These are phyloP conservation scores for Caerostris darwini DNA, from an alignment of 1,140 invertebrate genomes.

Conservation along the genomic window DNA sequence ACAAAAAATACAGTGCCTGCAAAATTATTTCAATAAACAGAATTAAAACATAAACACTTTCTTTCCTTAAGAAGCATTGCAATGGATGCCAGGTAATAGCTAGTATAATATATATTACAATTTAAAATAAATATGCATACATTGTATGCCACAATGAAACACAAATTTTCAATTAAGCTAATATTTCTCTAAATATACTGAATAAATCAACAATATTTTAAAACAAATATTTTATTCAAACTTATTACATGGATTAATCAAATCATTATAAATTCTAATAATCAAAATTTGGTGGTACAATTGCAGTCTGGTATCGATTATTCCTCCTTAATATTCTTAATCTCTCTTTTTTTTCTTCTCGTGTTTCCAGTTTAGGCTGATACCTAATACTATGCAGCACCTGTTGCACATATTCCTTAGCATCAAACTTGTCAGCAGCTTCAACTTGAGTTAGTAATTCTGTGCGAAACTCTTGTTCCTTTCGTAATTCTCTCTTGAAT, in stretches of 20 bases:
- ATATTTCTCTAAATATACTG: neutral
- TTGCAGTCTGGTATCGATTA: constrained; percentile 55
- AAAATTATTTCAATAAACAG: too few species aligned
- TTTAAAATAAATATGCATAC: too few species aligned
- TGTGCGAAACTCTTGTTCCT: constrained; percentile 89
- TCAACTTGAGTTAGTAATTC: constrained; percentile 87
- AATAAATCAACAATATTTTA: neutral
- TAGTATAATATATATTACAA: too few species aligned
- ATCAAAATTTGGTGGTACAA: constrained; percentile 70
- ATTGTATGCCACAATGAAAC: too few species aligned
- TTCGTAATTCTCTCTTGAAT: constrained; percentile 86
- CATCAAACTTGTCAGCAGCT: constrained; percentile 88
- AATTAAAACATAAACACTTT: too few species aligned
- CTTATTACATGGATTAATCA: neutral
- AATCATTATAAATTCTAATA: neutral
- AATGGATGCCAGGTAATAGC: too few species aligned
- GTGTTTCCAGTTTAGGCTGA: constrained; percentile 81
- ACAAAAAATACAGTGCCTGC: too few species aligned
- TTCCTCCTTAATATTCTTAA: constrained; percentile 38
- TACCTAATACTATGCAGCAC: constrained; percentile 86
- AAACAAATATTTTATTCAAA: neutral
- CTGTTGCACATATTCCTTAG: constrained; percentile 87
- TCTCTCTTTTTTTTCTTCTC: constrained; percentile 41
- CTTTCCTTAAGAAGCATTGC: too few species aligned
- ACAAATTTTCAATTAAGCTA: neutral